phyloP scores from a whole-genome alignment of 2,888 invertebrate species.

The Anaspis maculata region DNA sequence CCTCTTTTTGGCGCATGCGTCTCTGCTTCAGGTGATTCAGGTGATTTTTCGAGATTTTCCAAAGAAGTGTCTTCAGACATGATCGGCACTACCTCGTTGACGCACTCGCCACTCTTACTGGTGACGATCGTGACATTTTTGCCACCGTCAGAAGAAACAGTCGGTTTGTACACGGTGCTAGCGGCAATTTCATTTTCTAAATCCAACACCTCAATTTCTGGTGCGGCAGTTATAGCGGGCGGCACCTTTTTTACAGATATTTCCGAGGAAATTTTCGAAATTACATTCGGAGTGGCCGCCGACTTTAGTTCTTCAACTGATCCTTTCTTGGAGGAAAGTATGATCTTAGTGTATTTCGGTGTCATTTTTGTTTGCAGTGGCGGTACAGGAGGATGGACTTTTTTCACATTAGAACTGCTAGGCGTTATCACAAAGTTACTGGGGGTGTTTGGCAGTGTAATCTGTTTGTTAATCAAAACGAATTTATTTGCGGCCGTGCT shows the following conservation, averaged over 20 bases:
- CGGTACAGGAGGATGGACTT: conserved; percentile 5
- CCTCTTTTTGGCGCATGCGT: no score
- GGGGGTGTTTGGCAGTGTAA: conserved; percentile 6
- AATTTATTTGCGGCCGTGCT: conserved; percentile 20
- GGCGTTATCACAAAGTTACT: conserved; percentile 21
- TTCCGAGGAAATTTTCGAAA: conserved; percentile 23
- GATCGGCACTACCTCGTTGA: no score
- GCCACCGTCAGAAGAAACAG: no score
- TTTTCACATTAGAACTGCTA: conserved; percentile 17
- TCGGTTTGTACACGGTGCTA: conserved; percentile 15
- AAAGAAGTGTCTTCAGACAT: no score
- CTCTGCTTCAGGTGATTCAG: no score
- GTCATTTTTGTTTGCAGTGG: conserved; percentile 12
- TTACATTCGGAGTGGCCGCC: conserved; percentile 16
- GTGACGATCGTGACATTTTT: no score
- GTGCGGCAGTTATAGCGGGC: conserved; percentile 15
- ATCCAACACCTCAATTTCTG: conserved; percentile 28
- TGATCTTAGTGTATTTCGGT: conserved; percentile 46
- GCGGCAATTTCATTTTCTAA: conserved; percentile 36
- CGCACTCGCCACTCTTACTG: no score
- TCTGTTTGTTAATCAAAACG: conserved; percentile 24
- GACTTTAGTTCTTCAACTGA: conserved; percentile 14
- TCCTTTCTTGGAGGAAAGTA: conserved; percentile 41
- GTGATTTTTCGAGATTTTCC: no score
- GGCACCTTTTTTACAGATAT: conserved; percentile 25